These are phyloP conservation scores for Nasua narica DNA, from an alignment of 2,797 vertebrate species.

Conservation along the genomic window DNA sequence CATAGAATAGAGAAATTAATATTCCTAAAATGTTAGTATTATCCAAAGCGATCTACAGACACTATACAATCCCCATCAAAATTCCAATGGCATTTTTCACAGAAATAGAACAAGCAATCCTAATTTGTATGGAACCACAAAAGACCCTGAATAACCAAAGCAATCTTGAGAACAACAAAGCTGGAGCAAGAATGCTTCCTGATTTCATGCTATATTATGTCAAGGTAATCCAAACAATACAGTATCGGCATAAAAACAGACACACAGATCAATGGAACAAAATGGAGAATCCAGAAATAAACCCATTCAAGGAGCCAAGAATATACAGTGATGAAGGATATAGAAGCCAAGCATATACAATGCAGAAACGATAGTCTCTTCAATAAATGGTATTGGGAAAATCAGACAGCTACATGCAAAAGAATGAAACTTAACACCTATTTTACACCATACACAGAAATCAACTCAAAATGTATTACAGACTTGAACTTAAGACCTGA, in stretches of 20 bases:
- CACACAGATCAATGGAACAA: neutral
- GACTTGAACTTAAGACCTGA: neutral
- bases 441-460: neutral
- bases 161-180: neutral
- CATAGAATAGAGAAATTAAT: neutral
- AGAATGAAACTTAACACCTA: neutral
- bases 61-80: neutral
- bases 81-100: neutral
- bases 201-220: neutral
- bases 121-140: neutral
- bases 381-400: neutral
- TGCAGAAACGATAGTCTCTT: neutral
- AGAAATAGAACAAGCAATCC: neutral
- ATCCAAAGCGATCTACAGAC: neutral
- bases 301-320: neutral
- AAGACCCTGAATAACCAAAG: neutral
- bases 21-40: neutral
- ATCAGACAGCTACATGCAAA: neutral
- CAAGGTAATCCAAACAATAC: neutral
- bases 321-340: neutral
- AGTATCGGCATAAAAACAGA: neutral
- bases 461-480: neutral
- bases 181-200: neutral
- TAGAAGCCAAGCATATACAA: neutral
- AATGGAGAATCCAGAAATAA: neutral